A percentile compares a stretch with the other conserved stretches of the same genome.
Conservation (phyloP, 2,888 invertebrate genomes). For the Parochlus steinenii region DNA sequence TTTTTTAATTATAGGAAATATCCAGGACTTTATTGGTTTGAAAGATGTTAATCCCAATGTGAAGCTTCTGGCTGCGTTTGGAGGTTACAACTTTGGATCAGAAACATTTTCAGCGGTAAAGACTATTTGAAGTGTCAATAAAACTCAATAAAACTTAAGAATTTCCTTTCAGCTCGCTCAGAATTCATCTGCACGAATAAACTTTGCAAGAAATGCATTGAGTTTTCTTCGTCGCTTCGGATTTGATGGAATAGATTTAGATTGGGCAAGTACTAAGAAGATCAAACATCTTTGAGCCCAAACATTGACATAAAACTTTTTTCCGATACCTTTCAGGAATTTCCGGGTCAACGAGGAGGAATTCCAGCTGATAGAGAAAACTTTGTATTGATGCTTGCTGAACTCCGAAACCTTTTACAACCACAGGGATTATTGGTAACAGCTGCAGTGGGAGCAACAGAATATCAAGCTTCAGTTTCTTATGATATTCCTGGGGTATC, state of each 20-base stretch:
- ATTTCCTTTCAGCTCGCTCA: neutral
- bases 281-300: no score
- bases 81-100: conserved; percentile 41
- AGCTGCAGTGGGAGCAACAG: conserved; percentile 35
- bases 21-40: conserved; percentile 30
- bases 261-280: conserved; percentile 36
- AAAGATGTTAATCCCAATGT: conserved; percentile 26
- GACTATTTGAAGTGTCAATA: neutral
- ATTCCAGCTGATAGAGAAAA: conserved; percentile 20
- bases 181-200: conserved; percentile 20
- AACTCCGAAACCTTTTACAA: neutral
- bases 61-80: conserved; percentile 35
- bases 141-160: no score
- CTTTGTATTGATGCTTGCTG: conserved; percentile 20
- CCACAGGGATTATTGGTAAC: conserved; percentile 27
- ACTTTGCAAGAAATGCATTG: conserved; percentile 34
- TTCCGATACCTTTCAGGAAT: conserved; percentile 23
- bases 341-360: conserved; percentile 35
- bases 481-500: conserved; percentile 34
- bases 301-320: neutral
- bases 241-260: conserved; percentile 47
- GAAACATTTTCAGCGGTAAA: conserved; percentile 27
- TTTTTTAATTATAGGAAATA: no score
- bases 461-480: conserved; percentile 27
- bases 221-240: conserved; percentile 31